These are phyloP conservation scores for Allolobophora icterica DNA, from an alignment of 2,888 invertebrate species.

Conservation along the genomic window DNA sequence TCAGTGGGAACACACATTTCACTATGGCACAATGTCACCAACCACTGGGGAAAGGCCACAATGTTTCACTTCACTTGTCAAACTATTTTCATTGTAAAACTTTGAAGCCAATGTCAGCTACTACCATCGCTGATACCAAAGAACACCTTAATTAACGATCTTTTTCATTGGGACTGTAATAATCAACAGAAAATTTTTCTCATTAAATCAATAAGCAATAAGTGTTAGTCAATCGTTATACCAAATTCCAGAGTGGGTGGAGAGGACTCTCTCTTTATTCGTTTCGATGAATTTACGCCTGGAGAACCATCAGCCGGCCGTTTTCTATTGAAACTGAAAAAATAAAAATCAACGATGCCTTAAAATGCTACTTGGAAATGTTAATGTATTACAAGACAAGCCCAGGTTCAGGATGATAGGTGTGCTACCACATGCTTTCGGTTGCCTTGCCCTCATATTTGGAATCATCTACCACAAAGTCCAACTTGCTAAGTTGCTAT, in stretches of 20 bases:
- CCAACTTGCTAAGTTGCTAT: neutral
- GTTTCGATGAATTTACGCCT: neutral
- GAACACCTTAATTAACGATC: too few species aligned
- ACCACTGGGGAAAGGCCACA: too few species aligned
- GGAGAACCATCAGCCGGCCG: slow-evolving; percentile 7
- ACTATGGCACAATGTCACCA: too few species aligned
- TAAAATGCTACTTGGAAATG: neutral
- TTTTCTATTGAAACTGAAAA: neutral
- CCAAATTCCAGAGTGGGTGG: slow-evolving; percentile 28
- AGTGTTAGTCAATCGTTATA: neutral
- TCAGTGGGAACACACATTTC: too few species aligned
- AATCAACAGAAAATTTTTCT: too few species aligned
- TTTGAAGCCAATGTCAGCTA: too few species aligned
- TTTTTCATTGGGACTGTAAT: too few species aligned
- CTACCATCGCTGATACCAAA: too few species aligned
- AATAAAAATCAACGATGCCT: too few species aligned
- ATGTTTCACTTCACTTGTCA: too few species aligned
- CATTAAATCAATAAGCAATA: too few species aligned
- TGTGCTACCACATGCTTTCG: neutral
- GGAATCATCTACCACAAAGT: neutral
- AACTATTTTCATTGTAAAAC: too few species aligned
- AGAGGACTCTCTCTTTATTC: slow-evolving; percentile 7
- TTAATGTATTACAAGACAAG: neutral
- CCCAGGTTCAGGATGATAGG: neutral
- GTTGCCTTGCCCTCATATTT: neutral